phyloP scores from a whole-genome alignment of 1,140 invertebrate genomes.

The Tachypleus tridentatus region DNA sequence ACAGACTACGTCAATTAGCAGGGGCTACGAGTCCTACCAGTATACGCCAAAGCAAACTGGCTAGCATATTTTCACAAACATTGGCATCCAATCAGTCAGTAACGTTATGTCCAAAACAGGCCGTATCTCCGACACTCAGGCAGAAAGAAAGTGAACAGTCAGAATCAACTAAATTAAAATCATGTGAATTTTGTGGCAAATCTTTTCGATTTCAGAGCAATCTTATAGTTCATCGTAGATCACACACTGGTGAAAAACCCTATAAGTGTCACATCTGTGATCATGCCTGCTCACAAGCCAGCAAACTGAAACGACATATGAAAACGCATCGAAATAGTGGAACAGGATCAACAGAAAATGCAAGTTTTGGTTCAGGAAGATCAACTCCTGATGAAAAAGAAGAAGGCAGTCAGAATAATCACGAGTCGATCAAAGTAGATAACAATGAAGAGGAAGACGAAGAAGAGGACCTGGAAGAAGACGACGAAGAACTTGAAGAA shows the following conservation, averaged over 20 bases:
- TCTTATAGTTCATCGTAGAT: slow-evolving; percentile 76
- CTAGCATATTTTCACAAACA: slow-evolving; percentile 16
- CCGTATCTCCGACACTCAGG: slow-evolving; percentile 4
- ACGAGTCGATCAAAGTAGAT: slow-evolving; percentile 2
- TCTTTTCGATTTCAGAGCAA: slow-evolving; percentile 87
- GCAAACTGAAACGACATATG: slow-evolving; percentile 77
- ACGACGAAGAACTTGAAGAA: slow-evolving; percentile 39
- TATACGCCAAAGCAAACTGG: slow-evolving; percentile 17
- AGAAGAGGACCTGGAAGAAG: slow-evolving; percentile 40
- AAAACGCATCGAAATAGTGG: slow-evolving; percentile 42
- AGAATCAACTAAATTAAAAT: slow-evolving; percentile 38
- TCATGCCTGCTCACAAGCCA: slow-evolving; percentile 44
- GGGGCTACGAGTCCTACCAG: slow-evolving; percentile 61
- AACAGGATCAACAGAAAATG: slow-evolving; percentile 25
- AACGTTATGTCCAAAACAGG: slow-evolving; percentile 11
- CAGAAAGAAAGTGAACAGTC: slow-evolving; percentile 7
- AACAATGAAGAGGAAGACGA: slow-evolving; percentile 61
- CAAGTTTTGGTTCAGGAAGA: slow-evolving; percentile 29
- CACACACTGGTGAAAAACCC: slow-evolving; percentile 53
- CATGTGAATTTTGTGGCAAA: slow-evolving; percentile 72
- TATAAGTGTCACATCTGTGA: slow-evolving; percentile 47
- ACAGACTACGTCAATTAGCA: slow-evolving; percentile 92
- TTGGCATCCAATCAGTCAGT: slow-evolving; percentile 13
- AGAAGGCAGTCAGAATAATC: too few relatives aligned
- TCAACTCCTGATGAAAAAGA: too few relatives aligned